Evolutionary conservation across 2,113 vertebrate species (phyloP), one percentile per base, ranked within the genome.

Genomic region (Oncorhynchus keta): DNA sequence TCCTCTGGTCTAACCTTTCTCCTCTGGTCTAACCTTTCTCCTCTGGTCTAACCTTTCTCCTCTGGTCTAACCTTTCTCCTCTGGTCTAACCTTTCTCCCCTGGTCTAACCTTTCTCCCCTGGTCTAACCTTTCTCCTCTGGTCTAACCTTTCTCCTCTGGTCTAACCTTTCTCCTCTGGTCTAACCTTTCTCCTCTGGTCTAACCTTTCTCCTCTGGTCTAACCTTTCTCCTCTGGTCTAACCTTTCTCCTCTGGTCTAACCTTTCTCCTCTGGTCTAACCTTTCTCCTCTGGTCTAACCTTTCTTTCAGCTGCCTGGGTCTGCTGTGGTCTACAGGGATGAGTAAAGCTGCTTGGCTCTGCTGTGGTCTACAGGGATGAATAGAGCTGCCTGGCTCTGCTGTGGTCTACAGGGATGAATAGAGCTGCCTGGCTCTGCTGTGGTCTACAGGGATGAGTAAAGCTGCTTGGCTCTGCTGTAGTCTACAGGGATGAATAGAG

Each of bases 51-150:
- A 32, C 83, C 83, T 85, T 88, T 26, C 24, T 26, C 24, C 24
- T 1, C 24, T 26, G 26, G 26, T 26, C 26, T 77, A 78, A 80
- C 35, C 7, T 39, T 74, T 86, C 83, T 84, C 85, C 79, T 4
- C 30, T 30, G 30, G 3, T 30, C 30, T 32, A 32, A 32, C 83
- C 83, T 85, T 88, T 26, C 32, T 35, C 32, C 76, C 77, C 67
- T 12, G 71, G 72, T 65, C 68, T 77, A 78, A 80, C 6, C 6
- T 39, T 72, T 86, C 83, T 84, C 85, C 79, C 3, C 28, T 30
- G 28, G 3, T 28, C 26, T 28, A 28, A 28, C 2, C 26, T 28
- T 2, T 28, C 35, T 35, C 35, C 76, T 78, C 67, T 12, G 72
- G 72, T 65, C 68, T 77, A 78, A 80, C 35, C 7, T 39, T 74